Conservation (phyloP, 2,113 vertebrate genomes). For the Zeus faber region DNA sequence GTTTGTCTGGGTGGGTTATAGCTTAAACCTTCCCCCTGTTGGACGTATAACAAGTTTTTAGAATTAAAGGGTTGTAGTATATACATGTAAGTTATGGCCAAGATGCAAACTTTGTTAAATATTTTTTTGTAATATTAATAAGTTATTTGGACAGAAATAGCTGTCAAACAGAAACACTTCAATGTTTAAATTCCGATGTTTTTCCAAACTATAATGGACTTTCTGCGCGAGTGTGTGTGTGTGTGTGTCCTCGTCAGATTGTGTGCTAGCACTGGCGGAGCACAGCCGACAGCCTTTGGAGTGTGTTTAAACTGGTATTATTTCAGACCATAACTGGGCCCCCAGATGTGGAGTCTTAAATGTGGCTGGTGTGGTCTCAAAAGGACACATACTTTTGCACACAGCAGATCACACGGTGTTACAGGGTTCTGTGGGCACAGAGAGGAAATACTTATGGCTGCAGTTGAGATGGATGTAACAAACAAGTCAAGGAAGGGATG, state of each 20-base stretch:
- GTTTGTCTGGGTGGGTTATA: slow-evolving; percentile 9
- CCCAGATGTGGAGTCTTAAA: slow-evolving; percentile 36
- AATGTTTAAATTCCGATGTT: too few relatives aligned
- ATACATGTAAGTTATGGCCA: too few relatives aligned
- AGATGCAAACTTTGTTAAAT: too few relatives aligned
- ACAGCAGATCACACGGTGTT: slow-evolving; percentile 28
- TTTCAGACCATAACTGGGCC: slow-evolving; percentile 25
- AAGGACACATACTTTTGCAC: slow-evolving; percentile 12
- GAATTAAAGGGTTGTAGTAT: slow-evolving; percentile 1
- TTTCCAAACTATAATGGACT: neutral
- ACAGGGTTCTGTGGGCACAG: slow-evolving; percentile 22
- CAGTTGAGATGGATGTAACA: slow-evolving; percentile 19
- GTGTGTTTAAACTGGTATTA: slow-evolving; percentile 21
- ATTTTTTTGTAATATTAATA: too few relatives aligned
- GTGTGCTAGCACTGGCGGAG: neutral
- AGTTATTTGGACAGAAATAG: too few relatives aligned
- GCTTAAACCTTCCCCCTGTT: neutral
- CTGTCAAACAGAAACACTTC: too few relatives aligned
- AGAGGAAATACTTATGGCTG: slow-evolving; percentile 20
- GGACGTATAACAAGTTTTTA: neutral
- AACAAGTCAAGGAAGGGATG: slow-evolving; percentile 30
- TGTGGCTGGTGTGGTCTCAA: slow-evolving; percentile 28
- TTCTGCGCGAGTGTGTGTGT: slow-evolving; percentile 13
- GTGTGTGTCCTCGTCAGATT: slow-evolving; percentile 1
- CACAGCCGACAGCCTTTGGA: slow-evolving; percentile 8